These are phyloP conservation scores for Laodelphax striatellus DNA, from an alignment of 1,140 invertebrate genomes.

Conservation along the genomic window DNA sequence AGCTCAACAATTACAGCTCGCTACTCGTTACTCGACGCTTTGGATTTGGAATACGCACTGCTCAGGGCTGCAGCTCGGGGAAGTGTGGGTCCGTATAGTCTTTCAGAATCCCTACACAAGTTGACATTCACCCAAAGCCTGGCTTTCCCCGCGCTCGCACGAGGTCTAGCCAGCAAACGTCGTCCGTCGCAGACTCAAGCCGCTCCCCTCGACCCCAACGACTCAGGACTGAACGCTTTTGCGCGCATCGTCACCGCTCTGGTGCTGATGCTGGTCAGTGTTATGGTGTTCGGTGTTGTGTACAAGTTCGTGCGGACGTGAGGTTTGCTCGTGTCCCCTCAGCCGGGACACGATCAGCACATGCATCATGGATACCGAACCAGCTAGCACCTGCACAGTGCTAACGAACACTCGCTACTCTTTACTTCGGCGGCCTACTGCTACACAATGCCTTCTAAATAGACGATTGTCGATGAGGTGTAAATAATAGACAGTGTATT, in stretches of 20 bases:
- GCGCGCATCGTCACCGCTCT: constrained; percentile 45
- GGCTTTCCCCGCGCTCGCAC: constrained; percentile 57
- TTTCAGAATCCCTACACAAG: constrained; percentile 59
- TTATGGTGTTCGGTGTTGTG: constrained; percentile 59
- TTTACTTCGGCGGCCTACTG: too few relatives aligned
- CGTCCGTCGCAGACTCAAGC: constrained; percentile 34
- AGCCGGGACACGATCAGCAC: background rate
- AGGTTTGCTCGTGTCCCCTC: constrained; percentile 54
- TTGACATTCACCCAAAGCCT: constrained; percentile 62
- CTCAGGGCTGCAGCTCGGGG: constrained; percentile 52
- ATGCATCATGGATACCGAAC: background rate
- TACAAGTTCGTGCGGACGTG: constrained; percentile 65
- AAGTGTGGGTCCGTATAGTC: constrained; percentile 55
- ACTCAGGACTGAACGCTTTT: constrained; percentile 23
- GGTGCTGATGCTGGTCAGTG: constrained; percentile 54
- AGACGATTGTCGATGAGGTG: too few relatives aligned
- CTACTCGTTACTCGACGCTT: constrained; percentile 56
- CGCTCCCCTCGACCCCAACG: constrained; percentile 39
- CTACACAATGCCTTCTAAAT: too few relatives aligned
- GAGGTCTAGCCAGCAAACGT: constrained; percentile 52
- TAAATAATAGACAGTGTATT: too few relatives aligned
- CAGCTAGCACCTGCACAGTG: background rate
- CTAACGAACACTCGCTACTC: too few relatives aligned
- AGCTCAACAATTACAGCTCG: constrained; percentile 39
- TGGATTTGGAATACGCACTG: constrained; percentile 56